Base-by-base conservation (phyloP, 2,888 invertebrate species). In the Cerastoderma edule region DNA sequence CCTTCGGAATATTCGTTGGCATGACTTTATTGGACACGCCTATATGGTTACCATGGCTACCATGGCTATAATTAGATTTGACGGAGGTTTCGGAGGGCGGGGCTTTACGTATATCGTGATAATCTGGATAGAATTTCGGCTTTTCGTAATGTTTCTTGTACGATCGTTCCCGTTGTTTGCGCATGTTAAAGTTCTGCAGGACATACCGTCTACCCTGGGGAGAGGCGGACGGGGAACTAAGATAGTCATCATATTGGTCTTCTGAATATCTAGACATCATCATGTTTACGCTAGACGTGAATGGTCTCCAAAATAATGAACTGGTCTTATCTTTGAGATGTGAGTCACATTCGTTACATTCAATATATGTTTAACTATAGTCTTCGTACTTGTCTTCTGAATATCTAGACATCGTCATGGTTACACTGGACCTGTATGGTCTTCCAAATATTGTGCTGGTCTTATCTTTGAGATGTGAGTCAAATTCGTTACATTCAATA, bases 231-330 rank as follows among this genome's bases (percentile, higher is more conserved):
- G 81, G 80, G 6, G 77, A 72, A 33, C 60, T 72, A 2, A 64
- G 48, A 39, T 64, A 74, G 0, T 67, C 63, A 10, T 69, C 39
- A 19, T 44, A 53, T 0, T 39, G 19, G 32, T 65, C 77, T 8
- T 72, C 77, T 5, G 80, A 64, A 57, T 77, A 80, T 67, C 67
- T 75, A 2, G 80, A 77, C 80, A 77, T 80, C 80, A 80, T 78
- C 2, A n/a, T 39, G 48, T 22, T 22, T 5, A 4, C 48, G n/a
- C 16, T 44, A 16, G 44, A 13, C 48, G n/a, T n/a, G n/a, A n/a
- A n/a, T n/a, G n/a, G n/a, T n/a, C n/a, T n/a, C n/a, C n/a, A n/a
- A n/a, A n/a, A n/a, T n/a, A n/a, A n/a, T n/a, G n/a, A n/a, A n/a
- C n/a, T n/a, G n/a, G n/a, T n/a, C n/a, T n/a, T n/a, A n/a, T n/a